Base-by-base conservation (phyloP, 2,797 vertebrate genomes). In the Paramormyrops hopkinsi region DNA sequence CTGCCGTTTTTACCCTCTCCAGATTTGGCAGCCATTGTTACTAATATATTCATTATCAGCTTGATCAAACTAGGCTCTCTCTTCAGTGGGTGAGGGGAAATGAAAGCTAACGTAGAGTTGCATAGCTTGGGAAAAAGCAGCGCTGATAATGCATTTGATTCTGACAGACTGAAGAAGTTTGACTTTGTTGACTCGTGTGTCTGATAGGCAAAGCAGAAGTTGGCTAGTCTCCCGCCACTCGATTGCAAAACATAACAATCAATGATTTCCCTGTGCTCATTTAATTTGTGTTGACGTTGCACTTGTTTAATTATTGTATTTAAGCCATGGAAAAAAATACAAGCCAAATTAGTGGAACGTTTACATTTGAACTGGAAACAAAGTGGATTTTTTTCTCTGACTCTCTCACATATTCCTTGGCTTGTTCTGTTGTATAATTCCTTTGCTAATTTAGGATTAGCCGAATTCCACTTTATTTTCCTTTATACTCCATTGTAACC, bases 1-100 rank as follows among this genome's bases (percentile, higher is more conserved):
- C 62, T 50, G 53, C 19, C 48, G 25, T 54, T 48, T 9, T 54
- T 12, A 9, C 37, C 44, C 29, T 44, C 73, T 44, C 62, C 86
- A 56, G 73, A 51, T 62, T 62, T 89, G 79, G 79, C 54, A 51
- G 37, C 14, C 51, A 65, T 37, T 86, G 56, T 73, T 86, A 54
- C 54, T 86, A n/a, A 69, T 33, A 56, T 48, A 54, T 7, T 69
- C 84, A 84, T 84, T 86, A 86, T 86, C 82, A 22, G 56, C 62
- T 37, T 51, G n/a, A 89, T 86, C 54, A 86, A 46, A 89, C 41
- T 29, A 89, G 22, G 11, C 29, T 44, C 22, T 14, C 73, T 44
- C 41, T n/a, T 79, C 73, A 51, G 22, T 50, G 46, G 19, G 65
- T 33, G 29, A 83, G 44, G 41, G 3, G 48, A 51, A 84, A 84